Base-by-base conservation (phyloP, 64 coral and sea anemone species). In the Stichodactyla helianthus region DNA sequence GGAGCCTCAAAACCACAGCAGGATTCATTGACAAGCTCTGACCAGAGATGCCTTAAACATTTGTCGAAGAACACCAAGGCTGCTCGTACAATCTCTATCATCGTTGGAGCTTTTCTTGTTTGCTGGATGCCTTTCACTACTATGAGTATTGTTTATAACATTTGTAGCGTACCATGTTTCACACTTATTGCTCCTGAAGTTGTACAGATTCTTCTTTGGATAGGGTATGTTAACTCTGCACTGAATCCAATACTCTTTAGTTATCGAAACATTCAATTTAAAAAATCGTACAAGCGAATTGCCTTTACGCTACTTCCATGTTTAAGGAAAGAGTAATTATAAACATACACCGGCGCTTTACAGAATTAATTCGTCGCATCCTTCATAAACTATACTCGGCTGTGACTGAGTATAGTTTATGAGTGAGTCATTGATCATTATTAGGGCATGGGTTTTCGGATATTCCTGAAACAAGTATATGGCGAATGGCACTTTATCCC, bases 161-260 rank as follows among this genome's bases (percentile, higher is more conserved):
- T 92, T 23, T 63, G 26, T 53, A 59, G 79, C 9, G 59, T 17
- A 0, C 76, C 53, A 52, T 26, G 60, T 4, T 70, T 12, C 5
- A 57, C 3, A 4, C 79, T 71, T 54, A 83, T 87, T 53, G 60
- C 84, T 16, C 3, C 51, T 1, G 59, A 74, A 7, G 9, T 92
- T 10, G 19, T 62, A 23, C 4, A 57, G 2, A n/a, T 81, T 1
- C 64, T 92, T 25, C 35, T 92, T 53, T 83, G 86, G 7, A 35
- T 92, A 16, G 90, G 90, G 10, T 92, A 92, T 60, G 52, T 92
- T 12, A 92, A 92, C 50, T 92, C 90, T 50, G 90, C 90, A 6
- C 59, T 92, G 19, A 92, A 92, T 26, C 90, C 90, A 7, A 50
- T 86, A 25, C 77, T 92, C 6, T 92, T 87, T 51, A 92, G 84